Base-by-base conservation (phyloP, 2,888 invertebrate species). In the Eupithecia centaureata region DNA sequence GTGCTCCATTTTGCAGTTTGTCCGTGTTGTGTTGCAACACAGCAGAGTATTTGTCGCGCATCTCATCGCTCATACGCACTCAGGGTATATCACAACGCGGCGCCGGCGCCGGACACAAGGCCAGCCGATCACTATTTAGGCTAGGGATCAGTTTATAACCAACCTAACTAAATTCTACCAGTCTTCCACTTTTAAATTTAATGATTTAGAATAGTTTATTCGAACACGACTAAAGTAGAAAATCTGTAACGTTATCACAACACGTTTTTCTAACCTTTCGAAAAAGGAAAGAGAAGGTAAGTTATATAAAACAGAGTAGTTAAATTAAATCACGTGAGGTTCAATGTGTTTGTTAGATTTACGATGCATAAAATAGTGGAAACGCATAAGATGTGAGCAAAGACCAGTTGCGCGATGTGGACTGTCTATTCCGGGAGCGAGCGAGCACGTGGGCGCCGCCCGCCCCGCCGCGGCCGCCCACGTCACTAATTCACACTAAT, bases 361-460 rank as follows among this genome's bases (percentile, higher is more conserved):
- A 76, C 76, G 75, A 76, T 68, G 66, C 75, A 73, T 69, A 68
- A 75, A 76, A 72, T 62, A 75, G 67, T 66, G 72, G 63, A 66
- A 73, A 70, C 69, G 76, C 73, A 73, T 67, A 72, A 75, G 73
- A 83, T 85, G 90, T 87, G 82, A 84, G 82, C 77, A 73, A 71
- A 66, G 82, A 79, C 72, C 86, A 79, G 83, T 81, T 80, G 86
- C 84, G 82, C 88, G 85, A 84, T 82, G 85, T 86, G 77, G 84
- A 92, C 92, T 92, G 90, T 85, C 91, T 93, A 93, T 93, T 93
- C 90, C 88, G 85, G 86, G 90, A 84, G 72, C 79, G 84, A 86
- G 86, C 86, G 82, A 85, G 82, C 92, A 91, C 92, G 92, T 92
- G 92, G 92, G 90, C 85, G 86, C 67, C 80, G 79, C 81, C 69